Base-by-base conservation (phyloP, 2,888 invertebrate genomes). In the Clitarchus hookeri region DNA sequence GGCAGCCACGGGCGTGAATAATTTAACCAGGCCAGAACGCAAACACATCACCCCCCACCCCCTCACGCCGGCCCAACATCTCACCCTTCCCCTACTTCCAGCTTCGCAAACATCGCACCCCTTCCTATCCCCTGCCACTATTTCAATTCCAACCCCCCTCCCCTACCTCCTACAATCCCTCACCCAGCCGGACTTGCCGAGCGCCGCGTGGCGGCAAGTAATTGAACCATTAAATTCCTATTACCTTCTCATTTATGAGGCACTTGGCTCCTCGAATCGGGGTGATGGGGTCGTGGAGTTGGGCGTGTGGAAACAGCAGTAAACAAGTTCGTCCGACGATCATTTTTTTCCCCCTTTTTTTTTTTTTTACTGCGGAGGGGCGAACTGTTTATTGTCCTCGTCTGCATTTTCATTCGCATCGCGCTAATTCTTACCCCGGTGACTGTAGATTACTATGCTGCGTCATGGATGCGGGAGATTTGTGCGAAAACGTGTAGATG, bases 211-310 rank as follows among this genome's bases (percentile, higher is more conserved):
- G 65, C n/a, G 65, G 23, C 65, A 65, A 65, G 65, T 65, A 65
- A 65, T 65, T 65, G 65, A 65, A 65, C 65, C 65, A 65, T 65
- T 65, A 65, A 65, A 65, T 65, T n/a, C 65, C 65, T 65, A 65
- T 65, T n/a, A 65, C 65, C 65, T n/a, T 8, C 65, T n/a, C 65
- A 19, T 65, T 19, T 65, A n/a, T 65, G n/a, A 2, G 65, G 65
- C 23, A n/a, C 65, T 65, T 23, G 36, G 13, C n/a, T 65, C n/a
- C 65, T 65, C 19, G 65, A 8, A 11, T 23, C 65, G 16, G 16
- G n/a, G 13, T 23, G 19, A 53, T 19, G 12, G 12, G 13, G 12
- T 19, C 65, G 16, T 23, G 11, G n/a, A 8, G 13, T 16, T 65
- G 23, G 65, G 19, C 65, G 4, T 48, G 48, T 16, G 48, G 16